Percentiles rank a stretch among this genome's conserved stretches.
These are phyloP conservation scores for Upupa epops DNA, from an alignment of 2,113 vertebrate genomes.

Conservation along the genomic window DNA sequence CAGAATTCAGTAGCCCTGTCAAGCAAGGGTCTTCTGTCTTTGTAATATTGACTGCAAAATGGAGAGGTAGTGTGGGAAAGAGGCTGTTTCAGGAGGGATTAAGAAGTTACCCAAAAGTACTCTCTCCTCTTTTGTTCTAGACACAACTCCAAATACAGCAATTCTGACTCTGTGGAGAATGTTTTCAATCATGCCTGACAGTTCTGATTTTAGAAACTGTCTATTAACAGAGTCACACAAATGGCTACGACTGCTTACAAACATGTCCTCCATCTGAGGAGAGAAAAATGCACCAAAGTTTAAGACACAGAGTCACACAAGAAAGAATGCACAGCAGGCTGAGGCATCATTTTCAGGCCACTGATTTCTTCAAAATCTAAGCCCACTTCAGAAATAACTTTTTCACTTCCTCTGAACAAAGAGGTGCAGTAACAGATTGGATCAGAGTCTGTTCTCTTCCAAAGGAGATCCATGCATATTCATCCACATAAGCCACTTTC, in stretches of 20 bases:
- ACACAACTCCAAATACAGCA: slow-evolving; percentile 35
- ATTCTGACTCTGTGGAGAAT: neutral
- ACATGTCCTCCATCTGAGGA: neutral
- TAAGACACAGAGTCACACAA: neutral
- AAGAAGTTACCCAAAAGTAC: neutral
- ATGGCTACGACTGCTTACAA: neutral
- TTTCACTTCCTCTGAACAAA: neutral
- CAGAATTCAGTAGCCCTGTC: neutral
- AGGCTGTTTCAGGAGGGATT: neutral
- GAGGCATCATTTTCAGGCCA: neutral
- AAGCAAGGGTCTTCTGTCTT: neutral
- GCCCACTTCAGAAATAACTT: neutral
- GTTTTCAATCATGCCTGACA: slow-evolving; percentile 13
- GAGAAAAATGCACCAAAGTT: neutral
- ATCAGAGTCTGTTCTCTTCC: neutral
- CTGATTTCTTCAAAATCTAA: neutral
- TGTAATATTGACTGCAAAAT: neutral
- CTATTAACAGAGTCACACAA: neutral
- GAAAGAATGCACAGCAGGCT: neutral
- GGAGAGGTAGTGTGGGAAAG: neutral
- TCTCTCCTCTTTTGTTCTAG: neutral
- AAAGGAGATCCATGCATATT: neutral
- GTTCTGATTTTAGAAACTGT: slow-evolving; percentile 1
- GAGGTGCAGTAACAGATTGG: neutral
- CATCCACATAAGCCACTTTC: neutral